These are phyloP conservation scores for Alca torda DNA, from an alignment of 2,797 vertebrate species.

Conservation along the genomic window DNA sequence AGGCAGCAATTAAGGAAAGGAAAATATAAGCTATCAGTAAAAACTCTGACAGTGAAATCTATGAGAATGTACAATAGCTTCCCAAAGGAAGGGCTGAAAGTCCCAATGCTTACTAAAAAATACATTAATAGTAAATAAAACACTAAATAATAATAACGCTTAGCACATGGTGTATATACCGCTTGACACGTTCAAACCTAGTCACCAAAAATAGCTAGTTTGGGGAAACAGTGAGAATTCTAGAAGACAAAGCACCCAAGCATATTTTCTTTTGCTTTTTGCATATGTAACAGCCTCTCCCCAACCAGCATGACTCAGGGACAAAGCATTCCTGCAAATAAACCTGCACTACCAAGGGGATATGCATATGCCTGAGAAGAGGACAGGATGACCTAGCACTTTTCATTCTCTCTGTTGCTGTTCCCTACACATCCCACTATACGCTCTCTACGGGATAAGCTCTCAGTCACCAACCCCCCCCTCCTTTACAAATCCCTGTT, in stretches of 20 bases:
- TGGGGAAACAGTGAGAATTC: slow-evolving; percentile 9
- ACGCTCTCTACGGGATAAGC: not conserved
- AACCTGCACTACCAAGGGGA: slow-evolving; percentile 33
- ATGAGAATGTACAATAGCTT: slow-evolving; percentile 19
- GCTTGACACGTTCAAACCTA: not conserved
- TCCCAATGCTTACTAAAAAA: slow-evolving; percentile 23
- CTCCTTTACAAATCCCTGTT: not conserved
- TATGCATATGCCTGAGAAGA: slow-evolving; percentile 35
- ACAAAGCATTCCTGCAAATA: slow-evolving; percentile 52
- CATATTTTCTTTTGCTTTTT: slow-evolving; percentile 21
- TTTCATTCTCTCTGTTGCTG: not conserved
- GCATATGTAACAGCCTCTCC: slow-evolving; percentile 54
- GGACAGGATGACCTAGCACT: slow-evolving; percentile 57
- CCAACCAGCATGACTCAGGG: slow-evolving; percentile 49
- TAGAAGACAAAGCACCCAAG: slow-evolving; percentile 19
- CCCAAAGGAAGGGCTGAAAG: slow-evolving; percentile 42
- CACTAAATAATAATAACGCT: slow-evolving; percentile 5
- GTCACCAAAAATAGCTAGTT: not conserved
- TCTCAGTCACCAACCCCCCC: not conserved
- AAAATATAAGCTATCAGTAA: slow-evolving; percentile 58
- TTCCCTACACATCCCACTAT: not conserved
- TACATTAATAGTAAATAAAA: slow-evolving; percentile 35
- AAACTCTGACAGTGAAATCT: slow-evolving; percentile 38
- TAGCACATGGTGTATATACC: not conserved
- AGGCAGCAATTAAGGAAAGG: slow-evolving; percentile 52